Conservation (phyloP, 92 coral and sea anemone genomes). For the Porites cylindrica region DNA sequence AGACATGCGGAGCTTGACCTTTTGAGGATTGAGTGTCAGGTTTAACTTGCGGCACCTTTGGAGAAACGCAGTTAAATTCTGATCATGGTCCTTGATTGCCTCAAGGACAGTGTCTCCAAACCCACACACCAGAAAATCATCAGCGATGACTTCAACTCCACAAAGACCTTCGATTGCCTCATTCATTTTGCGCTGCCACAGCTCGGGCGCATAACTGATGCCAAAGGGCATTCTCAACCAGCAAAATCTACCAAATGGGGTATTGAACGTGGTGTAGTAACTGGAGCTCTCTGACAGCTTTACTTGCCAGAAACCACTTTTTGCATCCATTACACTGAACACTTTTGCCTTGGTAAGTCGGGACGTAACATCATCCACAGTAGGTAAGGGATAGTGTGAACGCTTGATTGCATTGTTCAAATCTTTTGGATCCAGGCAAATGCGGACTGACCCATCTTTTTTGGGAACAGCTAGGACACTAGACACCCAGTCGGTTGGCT, state of each 20-base stretch:
- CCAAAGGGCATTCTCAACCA: conserved; percentile 54
- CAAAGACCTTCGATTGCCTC: no score
- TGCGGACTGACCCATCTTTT: conserved; percentile 16
- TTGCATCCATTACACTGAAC: no score
- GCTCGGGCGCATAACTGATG: conserved; percentile 33
- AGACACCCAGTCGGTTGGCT: neutral
- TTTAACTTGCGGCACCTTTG: conserved; percentile 47
- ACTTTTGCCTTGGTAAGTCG: no score
- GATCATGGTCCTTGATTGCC: conserved; percentile 22
- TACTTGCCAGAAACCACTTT: no score
- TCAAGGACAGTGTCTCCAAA: no score
- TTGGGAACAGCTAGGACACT: neutral
- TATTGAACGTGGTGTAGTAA: conserved; percentile 39
- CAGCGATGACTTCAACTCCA: no score
- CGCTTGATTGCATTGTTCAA: conserved; percentile 37
- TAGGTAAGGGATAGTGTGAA: no score
- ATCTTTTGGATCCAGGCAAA: conserved; percentile 46
- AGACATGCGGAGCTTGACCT: neutral
- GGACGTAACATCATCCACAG: no score
- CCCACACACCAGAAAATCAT: no score
- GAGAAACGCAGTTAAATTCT: conserved; percentile 50
- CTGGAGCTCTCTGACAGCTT: neutral
- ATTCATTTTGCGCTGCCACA: neutral
- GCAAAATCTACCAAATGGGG: neutral
- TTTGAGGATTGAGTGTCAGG: neutral